Percentiles rank a stretch among this genome's conserved stretches.
These are phyloP conservation scores for Chauna torquata DNA, from an alignment of 2,113 vertebrate species.

Conservation along the genomic window DNA sequence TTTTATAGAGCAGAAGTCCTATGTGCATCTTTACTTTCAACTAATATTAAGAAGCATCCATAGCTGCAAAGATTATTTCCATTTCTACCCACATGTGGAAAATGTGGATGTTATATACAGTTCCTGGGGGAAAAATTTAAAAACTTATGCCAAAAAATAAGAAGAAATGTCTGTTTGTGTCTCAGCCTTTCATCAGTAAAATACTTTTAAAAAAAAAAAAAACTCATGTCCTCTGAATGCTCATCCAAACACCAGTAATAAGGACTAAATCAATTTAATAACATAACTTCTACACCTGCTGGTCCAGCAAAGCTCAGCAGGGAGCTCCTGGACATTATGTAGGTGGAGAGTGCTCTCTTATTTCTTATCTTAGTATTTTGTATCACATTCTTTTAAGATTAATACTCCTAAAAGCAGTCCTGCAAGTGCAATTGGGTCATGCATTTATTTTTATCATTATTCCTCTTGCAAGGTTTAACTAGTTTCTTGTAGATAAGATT, in stretches of 20 bases:
- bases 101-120: not conserved
- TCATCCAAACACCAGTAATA: not conserved
- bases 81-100: conserved; percentile 5
- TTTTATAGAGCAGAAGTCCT: conserved; percentile 18
- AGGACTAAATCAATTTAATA: conserved; percentile 9
- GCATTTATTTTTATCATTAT: not conserved
- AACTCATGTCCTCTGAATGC: not conserved
- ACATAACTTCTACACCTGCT: not conserved
- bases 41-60: conserved; percentile 15
- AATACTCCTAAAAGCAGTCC: not conserved
- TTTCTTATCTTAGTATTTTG: conserved; percentile 8
- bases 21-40: not conserved
- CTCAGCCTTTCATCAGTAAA: not conserved
- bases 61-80: conserved; percentile 35
- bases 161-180: not conserved
- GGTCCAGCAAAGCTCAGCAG: conserved; percentile 5
- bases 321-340: not conserved
- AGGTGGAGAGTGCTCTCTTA: not conserved
- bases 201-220: not conserved
- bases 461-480: not conserved
- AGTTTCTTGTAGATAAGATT: not conserved
- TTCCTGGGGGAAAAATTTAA: not conserved
- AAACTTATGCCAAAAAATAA: conserved; percentile 32
- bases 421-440: not conserved
- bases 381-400: conserved; percentile 14